A percentile compares a stretch with the other conserved stretches of the same genome.
These are phyloP conservation scores for Brachyopa scutellaris DNA, from an alignment of 2,888 invertebrate genomes.

Conservation along the genomic window DNA sequence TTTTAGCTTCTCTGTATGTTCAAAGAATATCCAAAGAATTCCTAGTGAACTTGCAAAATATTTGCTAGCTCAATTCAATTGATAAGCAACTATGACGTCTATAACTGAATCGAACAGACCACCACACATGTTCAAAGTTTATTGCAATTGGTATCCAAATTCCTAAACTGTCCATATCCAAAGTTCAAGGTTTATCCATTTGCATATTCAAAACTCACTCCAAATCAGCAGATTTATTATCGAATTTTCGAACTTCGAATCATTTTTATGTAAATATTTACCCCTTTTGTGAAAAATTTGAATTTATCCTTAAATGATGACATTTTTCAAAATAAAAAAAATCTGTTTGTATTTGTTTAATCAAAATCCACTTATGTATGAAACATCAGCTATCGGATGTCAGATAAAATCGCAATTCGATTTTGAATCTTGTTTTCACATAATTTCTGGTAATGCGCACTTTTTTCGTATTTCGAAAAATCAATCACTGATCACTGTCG, in stretches of 20 bases:
- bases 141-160: no score
- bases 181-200: neutral
- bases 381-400: no score
- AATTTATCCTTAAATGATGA: slow-evolving; percentile 81
- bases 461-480: slow-evolving; percentile 13
- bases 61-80: neutral
- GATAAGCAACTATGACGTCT: neutral
- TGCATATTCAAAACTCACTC: neutral
- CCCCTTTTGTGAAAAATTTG: slow-evolving; percentile 81
- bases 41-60: neutral
- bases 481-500: slow-evolving; percentile 1
- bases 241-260: neutral
- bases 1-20: no score
- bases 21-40: neutral
- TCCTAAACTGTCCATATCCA: no score
- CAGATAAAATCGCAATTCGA: slow-evolving; percentile 12
- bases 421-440: slow-evolving; percentile 20
- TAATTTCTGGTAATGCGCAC: neutral
- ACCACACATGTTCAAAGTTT: no score
- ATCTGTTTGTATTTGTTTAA: neutral
- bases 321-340: slow-evolving; percentile 75
- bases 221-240: no score
- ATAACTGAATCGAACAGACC: no score
- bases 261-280: slow-evolving; percentile 52
- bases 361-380: slow-evolving; percentile 3